phyloP scores from a whole-genome alignment of 1,140 invertebrate genomes.

The Cecropterus lyciades region DNA sequence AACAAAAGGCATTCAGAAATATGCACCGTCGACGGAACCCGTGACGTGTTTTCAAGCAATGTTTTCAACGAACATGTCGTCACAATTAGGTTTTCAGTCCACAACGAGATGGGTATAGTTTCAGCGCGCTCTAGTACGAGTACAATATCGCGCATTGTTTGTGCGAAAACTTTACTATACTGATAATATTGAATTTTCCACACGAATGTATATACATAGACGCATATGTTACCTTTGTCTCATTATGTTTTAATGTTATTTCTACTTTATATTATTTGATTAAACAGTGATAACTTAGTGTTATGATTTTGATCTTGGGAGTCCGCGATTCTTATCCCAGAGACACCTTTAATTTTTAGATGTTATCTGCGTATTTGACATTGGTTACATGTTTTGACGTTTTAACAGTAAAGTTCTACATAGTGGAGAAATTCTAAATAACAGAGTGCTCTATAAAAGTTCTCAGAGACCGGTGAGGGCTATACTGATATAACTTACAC shows the following conservation, averaged over 20 bases:
- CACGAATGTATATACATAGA: constrained; percentile 22
- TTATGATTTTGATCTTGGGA: no score
- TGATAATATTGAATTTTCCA: constrained; percentile 40
- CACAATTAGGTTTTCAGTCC: constrained; percentile 71
- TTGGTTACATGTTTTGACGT: no score
- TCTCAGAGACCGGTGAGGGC: no score
- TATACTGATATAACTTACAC: no score
- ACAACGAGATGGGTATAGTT: constrained; percentile 69
- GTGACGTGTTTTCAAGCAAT: constrained; percentile 72
- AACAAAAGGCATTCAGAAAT: constrained; percentile 79
- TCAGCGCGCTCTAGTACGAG: constrained; percentile 47
- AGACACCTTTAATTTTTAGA: no score
- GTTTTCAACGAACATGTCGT: constrained; percentile 62
- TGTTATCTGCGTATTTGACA: no score
- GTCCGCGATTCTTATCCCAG: no score
- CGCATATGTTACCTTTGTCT: neutral
- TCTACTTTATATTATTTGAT: constrained; percentile 34
- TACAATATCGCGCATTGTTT: constrained; percentile 56
- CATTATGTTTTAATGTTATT: constrained; percentile 42
- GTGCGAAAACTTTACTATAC: constrained; percentile 52
- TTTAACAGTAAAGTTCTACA: no score
- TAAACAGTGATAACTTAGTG: no score
- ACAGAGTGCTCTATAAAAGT: no score
- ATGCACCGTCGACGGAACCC: constrained; percentile 62
- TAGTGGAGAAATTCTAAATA: no score